These are phyloP conservation scores for Melanostoma scalare DNA, from an alignment of 2,888 invertebrate species.

Conservation along the genomic window DNA sequence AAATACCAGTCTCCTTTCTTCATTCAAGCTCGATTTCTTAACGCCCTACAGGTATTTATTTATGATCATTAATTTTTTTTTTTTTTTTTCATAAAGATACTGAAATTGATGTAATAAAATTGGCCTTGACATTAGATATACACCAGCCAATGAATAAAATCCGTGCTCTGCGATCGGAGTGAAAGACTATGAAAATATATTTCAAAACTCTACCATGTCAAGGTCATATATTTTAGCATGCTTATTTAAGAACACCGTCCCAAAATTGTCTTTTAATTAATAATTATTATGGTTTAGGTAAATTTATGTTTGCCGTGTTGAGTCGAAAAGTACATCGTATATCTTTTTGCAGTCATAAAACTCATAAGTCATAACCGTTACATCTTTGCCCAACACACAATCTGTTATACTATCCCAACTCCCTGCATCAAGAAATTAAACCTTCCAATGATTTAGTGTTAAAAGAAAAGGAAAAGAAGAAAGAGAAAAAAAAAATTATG, in stretches of 20 bases:
- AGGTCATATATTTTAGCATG: slow-evolving; percentile 34
- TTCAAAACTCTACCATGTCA: slow-evolving; percentile 23
- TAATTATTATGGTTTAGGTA: neutral
- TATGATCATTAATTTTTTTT: slow-evolving; percentile 1
- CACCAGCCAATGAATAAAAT: slow-evolving; percentile 20
- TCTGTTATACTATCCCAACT: neutral
- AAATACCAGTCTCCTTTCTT: slow-evolving; percentile 37
- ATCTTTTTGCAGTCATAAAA: slow-evolving; percentile 10
- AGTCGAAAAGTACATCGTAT: slow-evolving; percentile 16
- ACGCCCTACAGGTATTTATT: slow-evolving; percentile 31
- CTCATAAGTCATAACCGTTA: neutral
- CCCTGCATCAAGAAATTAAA: slow-evolving; percentile 25
- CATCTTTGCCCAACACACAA: neutral
- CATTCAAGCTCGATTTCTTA: slow-evolving; percentile 30
- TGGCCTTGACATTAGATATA: slow-evolving; percentile 43
- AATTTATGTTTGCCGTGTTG: neutral
- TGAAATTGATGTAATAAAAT: slow-evolving; percentile 26
- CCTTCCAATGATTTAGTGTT: too few relatives aligned
- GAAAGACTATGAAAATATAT: slow-evolving; percentile 14
- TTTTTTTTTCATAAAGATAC: slow-evolving; percentile 7
- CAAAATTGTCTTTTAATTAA: slow-evolving; percentile 4
- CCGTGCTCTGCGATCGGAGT: neutral
- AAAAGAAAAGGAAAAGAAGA: slow-evolving; percentile 5
- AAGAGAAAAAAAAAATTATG: slow-evolving; percentile 33
- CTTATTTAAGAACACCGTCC: slow-evolving; percentile 10